These are phyloP conservation scores for Grapholita molesta DNA, from an alignment of 1,140 invertebrate genomes.

Conservation along the genomic window DNA sequence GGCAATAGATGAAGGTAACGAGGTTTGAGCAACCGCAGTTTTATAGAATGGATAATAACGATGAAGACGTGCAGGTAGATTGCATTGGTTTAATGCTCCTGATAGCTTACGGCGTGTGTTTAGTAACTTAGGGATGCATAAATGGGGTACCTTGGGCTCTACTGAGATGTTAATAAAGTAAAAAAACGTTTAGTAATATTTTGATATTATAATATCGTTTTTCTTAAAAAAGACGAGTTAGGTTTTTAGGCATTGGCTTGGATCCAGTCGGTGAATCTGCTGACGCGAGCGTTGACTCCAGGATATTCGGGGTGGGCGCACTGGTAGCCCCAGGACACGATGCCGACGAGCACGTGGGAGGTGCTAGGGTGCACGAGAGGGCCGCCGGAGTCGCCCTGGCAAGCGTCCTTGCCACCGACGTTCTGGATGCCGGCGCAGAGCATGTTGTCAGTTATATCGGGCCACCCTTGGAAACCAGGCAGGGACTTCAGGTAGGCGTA, in stretches of 20 bases:
- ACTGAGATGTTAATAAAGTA: no score
- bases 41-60: no score
- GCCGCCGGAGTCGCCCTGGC: constrained; percentile 83
- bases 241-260: constrained; percentile 30
- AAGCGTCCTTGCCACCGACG: constrained; percentile 74
- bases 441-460: constrained; percentile 50
- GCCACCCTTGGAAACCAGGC: constrained; percentile 31
- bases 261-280: constrained; percentile 79
- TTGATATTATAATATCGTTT: no score
- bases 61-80: no score
- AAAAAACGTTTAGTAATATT: no score
- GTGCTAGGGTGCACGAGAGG: constrained; percentile 72
- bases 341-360: constrained; percentile 69
- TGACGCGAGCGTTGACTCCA: constrained; percentile 77
- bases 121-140: no score
- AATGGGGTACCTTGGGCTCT: no score
- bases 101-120: no score
- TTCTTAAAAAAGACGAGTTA: not conserved
- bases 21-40: no score
- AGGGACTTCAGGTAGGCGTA: constrained; percentile 45
- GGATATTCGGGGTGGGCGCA: constrained; percentile 76
- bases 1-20: no score
- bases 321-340: constrained; percentile 79
- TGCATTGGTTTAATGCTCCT: no score
- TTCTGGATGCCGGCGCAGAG: constrained; percentile 51